Evolutionary conservation across 2,113 vertebrate genomes (phyloP).

Genomic region (Sinocyclocheilus rhinocerous): DNA sequence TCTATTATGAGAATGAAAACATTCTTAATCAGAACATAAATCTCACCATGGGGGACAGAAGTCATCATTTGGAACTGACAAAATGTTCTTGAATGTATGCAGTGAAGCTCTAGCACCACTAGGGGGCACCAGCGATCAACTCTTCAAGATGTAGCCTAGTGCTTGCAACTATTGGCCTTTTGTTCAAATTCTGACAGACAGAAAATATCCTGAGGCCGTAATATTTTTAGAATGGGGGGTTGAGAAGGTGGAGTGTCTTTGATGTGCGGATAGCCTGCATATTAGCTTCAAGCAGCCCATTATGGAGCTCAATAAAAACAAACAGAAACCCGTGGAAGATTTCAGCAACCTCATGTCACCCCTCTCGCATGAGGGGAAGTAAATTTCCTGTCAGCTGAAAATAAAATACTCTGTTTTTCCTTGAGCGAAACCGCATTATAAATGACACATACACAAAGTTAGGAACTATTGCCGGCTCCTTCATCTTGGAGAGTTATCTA

Average conservation of each 20-base stretch:
- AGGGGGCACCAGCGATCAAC: conserved; percentile 67
- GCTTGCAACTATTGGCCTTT: conserved; percentile 38
- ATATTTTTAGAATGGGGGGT: conserved; percentile 53
- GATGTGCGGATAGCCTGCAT: conserved; percentile 49
- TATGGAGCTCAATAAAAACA: conserved; percentile 68
- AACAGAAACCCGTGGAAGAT: conserved; percentile 62
- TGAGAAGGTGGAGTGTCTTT: conserved; percentile 51
- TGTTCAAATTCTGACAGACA: conserved; percentile 58
- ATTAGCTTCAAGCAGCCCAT: conserved; percentile 61
- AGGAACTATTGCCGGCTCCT: conserved; percentile 65
- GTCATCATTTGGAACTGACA: not conserved
- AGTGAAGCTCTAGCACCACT: conserved; percentile 47
- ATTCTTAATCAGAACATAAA: conserved; percentile 30
- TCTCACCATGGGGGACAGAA: not conserved
- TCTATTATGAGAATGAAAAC: conserved; percentile 15
- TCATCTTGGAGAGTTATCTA: conserved; percentile 61
- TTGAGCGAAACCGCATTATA: conserved; percentile 49
- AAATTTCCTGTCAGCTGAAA: conserved; percentile 72
- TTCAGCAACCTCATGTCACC: conserved; percentile 55
- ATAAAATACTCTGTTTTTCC: conserved; percentile 57
- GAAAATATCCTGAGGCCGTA: conserved; percentile 59
- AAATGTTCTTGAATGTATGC: not conserved
- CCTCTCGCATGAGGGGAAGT: conserved; percentile 52
- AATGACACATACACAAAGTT: conserved; percentile 62
- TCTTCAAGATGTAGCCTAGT: not conserved